Evolutionary conservation across 2,888 invertebrate species (phyloP).

Genomic region (Brachyptera putata): DNA sequence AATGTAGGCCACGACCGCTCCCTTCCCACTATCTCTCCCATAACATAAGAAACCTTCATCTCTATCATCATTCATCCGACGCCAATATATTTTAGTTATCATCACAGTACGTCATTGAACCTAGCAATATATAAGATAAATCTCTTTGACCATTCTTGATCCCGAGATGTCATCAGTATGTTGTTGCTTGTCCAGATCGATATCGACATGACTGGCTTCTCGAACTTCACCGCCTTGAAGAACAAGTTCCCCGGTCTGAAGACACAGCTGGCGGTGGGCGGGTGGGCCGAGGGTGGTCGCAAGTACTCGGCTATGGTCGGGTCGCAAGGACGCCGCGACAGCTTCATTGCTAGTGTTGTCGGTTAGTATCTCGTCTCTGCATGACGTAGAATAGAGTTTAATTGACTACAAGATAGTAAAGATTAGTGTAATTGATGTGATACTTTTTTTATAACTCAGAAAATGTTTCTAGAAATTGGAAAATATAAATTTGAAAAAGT

Average conservation of each 20-base stretch:
- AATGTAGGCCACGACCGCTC: too few relatives aligned
- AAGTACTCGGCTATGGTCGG: conserved; percentile 82
- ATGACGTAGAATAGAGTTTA: neutral
- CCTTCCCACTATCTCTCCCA: too few relatives aligned
- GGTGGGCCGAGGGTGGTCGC: conserved; percentile 86
- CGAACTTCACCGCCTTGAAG: conserved; percentile 71
- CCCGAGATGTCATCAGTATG: neutral
- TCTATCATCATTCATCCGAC: too few relatives aligned
- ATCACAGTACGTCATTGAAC: too few relatives aligned
- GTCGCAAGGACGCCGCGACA: conserved; percentile 60
- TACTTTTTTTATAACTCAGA: too few relatives aligned
- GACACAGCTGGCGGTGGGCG: conserved; percentile 78
- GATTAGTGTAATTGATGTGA: neutral
- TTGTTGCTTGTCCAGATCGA: conserved; percentile 54
- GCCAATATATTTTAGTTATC: too few relatives aligned
- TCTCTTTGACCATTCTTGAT: too few relatives aligned
- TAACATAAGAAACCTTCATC: too few relatives aligned
- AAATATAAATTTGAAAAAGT: too few relatives aligned
- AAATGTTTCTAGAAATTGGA: too few relatives aligned
- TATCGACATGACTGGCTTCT: conserved; percentile 68
- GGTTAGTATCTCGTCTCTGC: too few relatives aligned
- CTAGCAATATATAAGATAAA: too few relatives aligned
- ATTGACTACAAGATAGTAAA: neutral
- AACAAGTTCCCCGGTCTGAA: conserved; percentile 67
- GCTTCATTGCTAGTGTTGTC: conserved; percentile 71